Base-by-base conservation (phyloP, 1,140 invertebrate genomes). In the Sitobion miscanthi region DNA sequence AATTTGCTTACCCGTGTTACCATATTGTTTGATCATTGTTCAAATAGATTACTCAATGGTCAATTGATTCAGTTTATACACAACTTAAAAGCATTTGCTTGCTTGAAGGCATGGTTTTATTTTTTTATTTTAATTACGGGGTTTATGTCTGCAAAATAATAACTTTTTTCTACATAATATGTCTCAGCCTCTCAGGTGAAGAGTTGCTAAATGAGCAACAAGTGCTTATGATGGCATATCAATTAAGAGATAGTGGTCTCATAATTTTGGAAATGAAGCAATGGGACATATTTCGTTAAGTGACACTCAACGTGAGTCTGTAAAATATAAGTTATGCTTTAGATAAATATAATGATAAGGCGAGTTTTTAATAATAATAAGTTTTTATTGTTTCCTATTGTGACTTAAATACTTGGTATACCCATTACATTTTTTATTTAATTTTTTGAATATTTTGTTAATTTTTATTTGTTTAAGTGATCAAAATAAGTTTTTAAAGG, bases 281-380 rank as follows among this genome's bases (percentile, higher is more conserved):
- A 77, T 95, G 95, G 52, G 96, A 97, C 95, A 95, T 97, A 93
- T 95, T 96, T 94, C 97, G 98, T 95, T 97, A 97, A 95, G 96
- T 99, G 86, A 95, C 98, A 52, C 96, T 99, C 5, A 99, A 99
- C 95, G 96, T 98, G 82, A 98, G 97, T 94, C 95, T 97, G 21
- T 98, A 99, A 95, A 98, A 99, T 95, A 97, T 99, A 52, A 96
- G 97, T 95, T 99, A 97, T 95, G 98, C 98, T 20, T 95, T 97
- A 86, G 77, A 92, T 38, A 85, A 92, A 25, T 91, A 91, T 49
- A 92, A 83, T 38, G 17, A 25, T 52, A 85, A 91, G 30, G 1
- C 52, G 38, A 52, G 3, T 23, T 25, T 38, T 4, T 86, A 42
- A 42, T 42, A 42, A 42, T 42, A 42, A 42, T 42, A 42, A 2